phyloP scores from a whole-genome alignment of 2,888 invertebrate genomes.

The Scelioninae gen. 1 region DNA sequence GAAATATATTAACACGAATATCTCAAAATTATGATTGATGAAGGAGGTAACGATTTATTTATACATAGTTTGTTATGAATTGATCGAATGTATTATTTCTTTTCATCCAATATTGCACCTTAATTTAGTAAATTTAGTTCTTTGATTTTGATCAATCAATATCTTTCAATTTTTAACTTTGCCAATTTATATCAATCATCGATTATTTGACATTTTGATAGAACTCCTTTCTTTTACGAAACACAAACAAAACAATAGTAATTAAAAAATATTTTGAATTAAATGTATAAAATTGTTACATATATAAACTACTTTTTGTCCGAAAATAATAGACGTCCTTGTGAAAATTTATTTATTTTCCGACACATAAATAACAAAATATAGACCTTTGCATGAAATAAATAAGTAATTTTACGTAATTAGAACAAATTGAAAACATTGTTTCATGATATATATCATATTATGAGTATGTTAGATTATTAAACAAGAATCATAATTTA shows the following conservation, averaged over 20 bases:
- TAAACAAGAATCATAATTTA: too few species aligned
- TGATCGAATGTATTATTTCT: slow-evolving; percentile 2
- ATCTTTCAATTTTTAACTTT: slow-evolving; percentile 26
- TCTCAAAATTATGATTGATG: neutral
- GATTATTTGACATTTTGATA: slow-evolving; percentile 1
- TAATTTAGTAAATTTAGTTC: slow-evolving; percentile 1
- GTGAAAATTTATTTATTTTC: too few species aligned
- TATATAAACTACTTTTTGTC: too few species aligned
- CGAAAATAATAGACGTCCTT: too few species aligned
- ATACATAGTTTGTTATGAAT: neutral
- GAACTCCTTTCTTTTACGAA: neutral
- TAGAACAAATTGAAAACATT: too few species aligned
- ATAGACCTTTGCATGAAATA: too few species aligned
- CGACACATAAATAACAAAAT: too few species aligned
- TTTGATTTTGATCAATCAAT: slow-evolving; percentile 8
- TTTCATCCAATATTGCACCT: slow-evolving; percentile 1
- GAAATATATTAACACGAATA: too few species aligned
- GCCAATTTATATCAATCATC: slow-evolving; percentile 12
- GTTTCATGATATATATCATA: too few species aligned
- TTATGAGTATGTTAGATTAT: too few species aligned
- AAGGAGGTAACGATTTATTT: neutral
- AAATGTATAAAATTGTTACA: too few species aligned
- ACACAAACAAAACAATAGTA: neutral
- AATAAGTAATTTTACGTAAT: too few species aligned
- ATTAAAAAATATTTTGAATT: neutral